phyloP scores from a whole-genome alignment of 2,888 invertebrate species.

The Netelia inedita region DNA sequence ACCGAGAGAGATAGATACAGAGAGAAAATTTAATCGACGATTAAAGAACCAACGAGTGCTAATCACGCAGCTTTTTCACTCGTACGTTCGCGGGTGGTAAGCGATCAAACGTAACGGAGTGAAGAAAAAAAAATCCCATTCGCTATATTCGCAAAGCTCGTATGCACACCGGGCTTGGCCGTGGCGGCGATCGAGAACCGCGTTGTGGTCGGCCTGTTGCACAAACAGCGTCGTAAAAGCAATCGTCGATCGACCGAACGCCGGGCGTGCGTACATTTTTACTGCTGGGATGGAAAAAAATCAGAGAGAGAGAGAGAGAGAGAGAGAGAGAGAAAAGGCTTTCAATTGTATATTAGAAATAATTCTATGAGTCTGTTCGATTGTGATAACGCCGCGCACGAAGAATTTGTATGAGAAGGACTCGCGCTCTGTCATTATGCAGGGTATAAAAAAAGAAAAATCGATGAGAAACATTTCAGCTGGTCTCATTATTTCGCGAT shows the following conservation, averaged over 20 bases:
- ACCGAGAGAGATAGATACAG: too few species aligned
- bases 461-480: background rate
- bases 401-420: slow-evolving; percentile 11
- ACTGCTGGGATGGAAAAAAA: background rate
- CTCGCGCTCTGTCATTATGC: background rate
- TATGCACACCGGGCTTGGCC: slow-evolving; percentile 41
- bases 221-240: slow-evolving; percentile 66
- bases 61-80: slow-evolving; percentile 34
- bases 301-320: background rate
- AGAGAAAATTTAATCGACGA: slow-evolving; percentile 41
- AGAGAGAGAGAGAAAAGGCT: slow-evolving; percentile 12
- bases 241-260: slow-evolving; percentile 62
- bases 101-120: slow-evolving; percentile 39
- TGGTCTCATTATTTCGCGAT: background rate
- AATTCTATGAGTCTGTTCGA: slow-evolving; percentile 54
- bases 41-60: slow-evolving; percentile 31
- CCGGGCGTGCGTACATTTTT: slow-evolving; percentile 16
- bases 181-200: slow-evolving; percentile 43
- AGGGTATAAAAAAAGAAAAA: background rate
- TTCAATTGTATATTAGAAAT: slow-evolving; percentile 62
- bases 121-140: slow-evolving; percentile 37
- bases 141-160: slow-evolving; percentile 49
- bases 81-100: slow-evolving; percentile 25
- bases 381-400: slow-evolving; percentile 41
- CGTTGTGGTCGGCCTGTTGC: slow-evolving; percentile 57